Percentiles rank a stretch among this genome's conserved stretches.
Evolutionary conservation across 2,113 vertebrate species (phyloP).

Genomic region (Siniperca chuatsi): DNA sequence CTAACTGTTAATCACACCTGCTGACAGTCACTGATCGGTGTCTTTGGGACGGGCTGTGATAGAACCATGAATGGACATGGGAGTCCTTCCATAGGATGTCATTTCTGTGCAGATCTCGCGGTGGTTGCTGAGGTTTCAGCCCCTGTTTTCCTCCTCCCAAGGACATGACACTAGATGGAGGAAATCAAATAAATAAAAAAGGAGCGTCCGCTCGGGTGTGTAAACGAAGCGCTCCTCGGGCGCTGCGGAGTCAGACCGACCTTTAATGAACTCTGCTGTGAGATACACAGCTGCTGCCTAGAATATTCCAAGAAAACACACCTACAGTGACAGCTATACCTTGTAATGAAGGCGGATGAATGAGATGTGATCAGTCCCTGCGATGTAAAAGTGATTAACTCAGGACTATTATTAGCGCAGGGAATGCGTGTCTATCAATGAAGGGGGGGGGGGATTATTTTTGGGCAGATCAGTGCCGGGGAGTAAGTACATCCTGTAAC

Average conservation of each 20-base stretch:
- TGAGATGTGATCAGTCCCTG: background rate
- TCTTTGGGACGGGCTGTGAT: background rate
- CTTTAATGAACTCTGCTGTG: slow-evolving; percentile 46
- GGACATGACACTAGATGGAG: slow-evolving; percentile 48
- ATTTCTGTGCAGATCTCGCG: slow-evolving; percentile 42
- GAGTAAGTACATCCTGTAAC: slow-evolving; percentile 73
- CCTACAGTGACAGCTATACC: background rate
- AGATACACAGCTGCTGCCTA: slow-evolving; percentile 9
- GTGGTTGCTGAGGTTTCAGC: slow-evolving; percentile 38
- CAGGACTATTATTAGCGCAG: slow-evolving; percentile 13
- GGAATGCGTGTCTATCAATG: slow-evolving; percentile 34
- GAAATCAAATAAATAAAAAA: slow-evolving; percentile 47
- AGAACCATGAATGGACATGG: slow-evolving; percentile 1
- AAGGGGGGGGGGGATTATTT: slow-evolving; percentile 55
- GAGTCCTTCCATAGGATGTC: background rate
- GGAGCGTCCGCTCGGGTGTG: slow-evolving; percentile 45
- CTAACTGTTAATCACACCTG: background rate
- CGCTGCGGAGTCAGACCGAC: slow-evolving; percentile 37
- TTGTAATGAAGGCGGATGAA: background rate
- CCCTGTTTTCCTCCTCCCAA: slow-evolving; percentile 55
- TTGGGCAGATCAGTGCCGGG: slow-evolving; percentile 24
- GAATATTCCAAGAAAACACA: background rate
- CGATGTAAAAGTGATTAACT: slow-evolving; percentile 17
- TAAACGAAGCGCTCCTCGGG: slow-evolving; percentile 33
- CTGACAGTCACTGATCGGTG: background rate